Evolutionary conservation across 2,888 invertebrate genomes (phyloP).

Genomic region (Cremastobaeus sp.): DNA sequence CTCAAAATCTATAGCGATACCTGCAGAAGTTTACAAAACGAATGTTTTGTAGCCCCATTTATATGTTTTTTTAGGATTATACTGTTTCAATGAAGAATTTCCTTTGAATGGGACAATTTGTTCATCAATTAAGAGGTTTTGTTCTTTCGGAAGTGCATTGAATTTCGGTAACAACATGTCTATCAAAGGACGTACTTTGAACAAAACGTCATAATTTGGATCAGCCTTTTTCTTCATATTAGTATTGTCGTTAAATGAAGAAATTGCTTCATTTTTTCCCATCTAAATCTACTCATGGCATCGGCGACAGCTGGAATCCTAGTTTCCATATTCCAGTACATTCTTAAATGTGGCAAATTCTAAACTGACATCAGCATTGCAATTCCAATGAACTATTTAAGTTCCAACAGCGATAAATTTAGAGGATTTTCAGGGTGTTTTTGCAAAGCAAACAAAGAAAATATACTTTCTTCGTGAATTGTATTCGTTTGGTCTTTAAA

Average conservation of each 20-base stretch:
- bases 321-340: no score
- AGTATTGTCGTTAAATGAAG: constrained; percentile 29
- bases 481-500: constrained; percentile 10
- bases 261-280: no score
- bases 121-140: constrained; percentile 24
- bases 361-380: constrained; percentile 23
- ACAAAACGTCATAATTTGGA: constrained; percentile 19
- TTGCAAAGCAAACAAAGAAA: constrained; percentile 25
- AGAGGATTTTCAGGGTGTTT: constrained; percentile 10
- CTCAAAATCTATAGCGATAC: constrained; percentile 26
- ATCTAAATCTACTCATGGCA: no score
- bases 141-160: constrained; percentile 26
- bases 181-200: constrained; percentile 22
- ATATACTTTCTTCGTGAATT: constrained; percentile 21
- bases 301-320: no score
- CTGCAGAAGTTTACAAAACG: constrained; percentile 17
- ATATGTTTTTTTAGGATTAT: constrained; percentile 30
- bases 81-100: constrained; percentile 18
- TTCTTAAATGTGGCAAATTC: no score
- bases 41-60: constrained; percentile 37
- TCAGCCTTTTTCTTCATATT: constrained; percentile 11
- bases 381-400: constrained; percentile 36
- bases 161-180: constrained; percentile 24
- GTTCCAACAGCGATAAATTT: constrained; percentile 29
- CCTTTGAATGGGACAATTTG: constrained; percentile 33